Base-by-base conservation (phyloP, 2,797 vertebrate genomes). In the Poecilia picta region DNA sequence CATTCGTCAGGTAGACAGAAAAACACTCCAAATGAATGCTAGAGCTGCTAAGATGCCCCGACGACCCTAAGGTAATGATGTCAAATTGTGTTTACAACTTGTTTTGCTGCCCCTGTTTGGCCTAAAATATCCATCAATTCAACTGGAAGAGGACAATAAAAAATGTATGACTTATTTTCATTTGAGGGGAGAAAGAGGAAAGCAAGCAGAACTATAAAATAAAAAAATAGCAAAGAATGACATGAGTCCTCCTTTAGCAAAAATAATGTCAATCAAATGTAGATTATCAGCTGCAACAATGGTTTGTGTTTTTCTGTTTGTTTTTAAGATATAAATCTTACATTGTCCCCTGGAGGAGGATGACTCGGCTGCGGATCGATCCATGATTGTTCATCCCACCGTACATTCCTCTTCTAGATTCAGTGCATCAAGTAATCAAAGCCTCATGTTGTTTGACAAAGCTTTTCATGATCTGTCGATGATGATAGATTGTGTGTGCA, bases 51-150 rank as follows among this genome's bases (percentile, higher is more conserved):
- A 73, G n/a, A 73, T 66, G 75, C 73, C 13, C 45, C 57, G 51
- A 76, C 23, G 79, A 75, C 62, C 82, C 82, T 78, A 72, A 80
- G 72, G 18, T 73, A 55, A 75, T 76, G 70, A 79, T 80, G 57
- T 77, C 73, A 78, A 73, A 81, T 76, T 81, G 72, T 84, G 80
- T 86, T 90, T 76, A 78, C 51, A 75, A 51, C 57, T 78, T 79
- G 45, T 77, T 75, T 49, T 15, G 36, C 43, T 76, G 57, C 16
- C 23, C 31, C 45, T 25, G 39, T 73, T 80, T 79, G 57, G 46
- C n/a, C 11, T 46, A 72, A 49, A 66, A 75, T 79, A 81, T 79
- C 78, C n/a, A 66, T 87, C 72, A 81, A 41, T 57, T 11, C 23
- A 72, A 47, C 20, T 43, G 47, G 57, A 57, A 78, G 76, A 78